Percentiles rank a stretch among this genome's conserved stretches.
These are phyloP conservation scores for Drosophila lacicola DNA, from an alignment of 2,888 invertebrate genomes.

Conservation along the genomic window DNA sequence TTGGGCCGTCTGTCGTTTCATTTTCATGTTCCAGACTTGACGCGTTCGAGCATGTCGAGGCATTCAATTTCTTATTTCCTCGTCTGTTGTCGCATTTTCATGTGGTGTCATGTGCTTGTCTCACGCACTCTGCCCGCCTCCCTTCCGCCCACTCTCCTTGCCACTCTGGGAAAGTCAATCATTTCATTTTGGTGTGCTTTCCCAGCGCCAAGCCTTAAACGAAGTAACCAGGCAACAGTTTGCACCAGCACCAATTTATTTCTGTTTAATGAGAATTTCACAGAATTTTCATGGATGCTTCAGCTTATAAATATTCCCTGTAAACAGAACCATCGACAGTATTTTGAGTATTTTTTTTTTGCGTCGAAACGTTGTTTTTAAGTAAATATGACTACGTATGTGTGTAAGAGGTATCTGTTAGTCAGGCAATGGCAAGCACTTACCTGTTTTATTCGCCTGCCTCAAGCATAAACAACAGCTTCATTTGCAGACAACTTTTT, in stretches of 20 bases:
- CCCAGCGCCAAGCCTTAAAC: constrained; percentile 19
- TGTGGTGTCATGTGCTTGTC: constrained; percentile 57
- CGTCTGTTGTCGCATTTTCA: constrained; percentile 68
- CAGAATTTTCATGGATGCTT: constrained; percentile 2
- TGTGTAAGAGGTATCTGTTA: not conserved
- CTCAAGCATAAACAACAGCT: constrained; percentile 46
- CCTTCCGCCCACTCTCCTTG: not conserved
- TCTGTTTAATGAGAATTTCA: constrained; percentile 34
- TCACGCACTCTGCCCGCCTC: not conserved
- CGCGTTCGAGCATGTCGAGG: constrained; percentile 59
- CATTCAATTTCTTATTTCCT: constrained; percentile 69
- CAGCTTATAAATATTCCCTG: constrained; percentile 14
- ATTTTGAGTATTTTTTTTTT: too few relatives aligned
- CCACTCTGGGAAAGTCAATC: constrained; percentile 29
- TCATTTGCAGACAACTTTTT: constrained; percentile 52
- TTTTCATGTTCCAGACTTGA: constrained; percentile 53
- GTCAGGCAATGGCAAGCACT: not conserved
- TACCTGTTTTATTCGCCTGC: constrained; percentile 1
- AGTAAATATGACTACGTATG: too few relatives aligned
- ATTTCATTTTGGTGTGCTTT: constrained; percentile 38
- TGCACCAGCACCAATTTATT: constrained; percentile 1
- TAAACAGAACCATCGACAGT: too few relatives aligned
- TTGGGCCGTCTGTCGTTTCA: constrained; percentile 36
- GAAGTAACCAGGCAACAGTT: constrained; percentile 22
- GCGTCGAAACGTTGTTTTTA: too few relatives aligned